Evolutionary conservation across 2,797 vertebrate genomes (phyloP), one percentile per base, ranked within the genome.

Genomic region (Sitta carolinensis): DNA sequence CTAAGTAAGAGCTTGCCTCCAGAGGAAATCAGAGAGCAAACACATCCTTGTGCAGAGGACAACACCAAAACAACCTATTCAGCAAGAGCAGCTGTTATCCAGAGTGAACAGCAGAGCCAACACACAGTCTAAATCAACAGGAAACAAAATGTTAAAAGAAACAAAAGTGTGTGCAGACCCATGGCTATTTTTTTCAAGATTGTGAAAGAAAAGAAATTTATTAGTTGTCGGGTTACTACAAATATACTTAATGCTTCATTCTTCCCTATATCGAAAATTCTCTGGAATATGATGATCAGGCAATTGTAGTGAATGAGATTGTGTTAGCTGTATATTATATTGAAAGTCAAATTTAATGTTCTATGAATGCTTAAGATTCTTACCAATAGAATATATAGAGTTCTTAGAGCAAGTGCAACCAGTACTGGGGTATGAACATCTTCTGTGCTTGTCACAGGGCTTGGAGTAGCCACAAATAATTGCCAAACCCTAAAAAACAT

Each of bases 21-120:
- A 84, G 74, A 82, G 78, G 52, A 93, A 91, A 94, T 70, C 4
- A 79, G 48, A 85, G 12, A 81, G 45, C 67, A 95, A 92, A 84
- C 40, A 90, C 73, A 82, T 67, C 70, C 57, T 64, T 36, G 34
- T 30, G 36, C 80, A 77, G 51, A 57, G 52, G 61, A 68, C 83
- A 70, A 77, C 54, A 84, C 25, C 26, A 42, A 73, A 91, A 36
- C 64, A 94, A 80, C 54, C 42, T 77, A 67, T 78, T 66, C 43
- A 58, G 55, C 11, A 27, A 79, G 87, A 96, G 62, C 50, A 67
- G 68, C 81, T 93, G 61, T 48, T 87, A 77, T 7, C 63, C 88
- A 70, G 69, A 64, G 40, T 19, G 23, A 95, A 73, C 38, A 82
- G 67, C 42, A 89, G 27, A 95, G 59, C 48, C 38, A 84, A 89